phyloP scores from a whole-genome alignment of 2,797 vertebrate genomes.

The Propithecus perrieri region DNA sequence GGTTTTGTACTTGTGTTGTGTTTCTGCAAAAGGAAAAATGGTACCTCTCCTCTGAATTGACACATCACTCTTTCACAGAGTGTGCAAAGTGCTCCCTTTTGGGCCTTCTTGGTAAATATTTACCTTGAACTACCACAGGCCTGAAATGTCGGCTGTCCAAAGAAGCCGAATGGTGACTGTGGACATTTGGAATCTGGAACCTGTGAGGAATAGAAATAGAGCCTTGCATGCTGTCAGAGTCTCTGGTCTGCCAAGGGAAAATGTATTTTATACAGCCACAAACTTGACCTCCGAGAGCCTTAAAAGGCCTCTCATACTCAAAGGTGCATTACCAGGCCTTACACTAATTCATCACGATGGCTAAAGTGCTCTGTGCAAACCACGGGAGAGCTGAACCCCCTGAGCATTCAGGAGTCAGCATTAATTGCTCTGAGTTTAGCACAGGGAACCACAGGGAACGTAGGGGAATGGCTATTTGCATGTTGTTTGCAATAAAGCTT shows the following conservation, averaged over 20 bases:
- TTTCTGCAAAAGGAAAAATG: slow-evolving; percentile 74
- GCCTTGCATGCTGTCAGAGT: slow-evolving; percentile 80
- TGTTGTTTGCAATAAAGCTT: slow-evolving; percentile 82
- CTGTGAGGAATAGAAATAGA: slow-evolving; percentile 81
- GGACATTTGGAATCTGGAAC: slow-evolving; percentile 80
- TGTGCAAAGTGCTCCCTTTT: slow-evolving; percentile 20
- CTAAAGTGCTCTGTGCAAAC: slow-evolving; percentile 93
- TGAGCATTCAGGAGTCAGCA: slow-evolving; percentile 88
- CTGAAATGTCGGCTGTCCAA: slow-evolving; percentile 74
- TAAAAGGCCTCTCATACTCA: slow-evolving; percentile 92
- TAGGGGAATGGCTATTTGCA: slow-evolving; percentile 85
- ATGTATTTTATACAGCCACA: slow-evolving; percentile 88
- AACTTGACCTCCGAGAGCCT: slow-evolving; percentile 88
- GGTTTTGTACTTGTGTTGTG: slow-evolving; percentile 57
- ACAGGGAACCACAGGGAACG: slow-evolving; percentile 83
- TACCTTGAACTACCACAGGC: slow-evolving; percentile 79
- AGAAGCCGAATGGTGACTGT: slow-evolving; percentile 69
- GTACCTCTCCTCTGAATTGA: slow-evolving; percentile 71
- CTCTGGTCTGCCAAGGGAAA: slow-evolving; percentile 84
- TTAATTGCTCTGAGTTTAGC: slow-evolving; percentile 92
- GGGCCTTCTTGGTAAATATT: slow-evolving; percentile 79
- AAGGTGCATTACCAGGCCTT: slow-evolving; percentile 94
- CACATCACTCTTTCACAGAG: slow-evolving; percentile 67
- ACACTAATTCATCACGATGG: slow-evolving; percentile 95
- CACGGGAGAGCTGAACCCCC: slow-evolving; percentile 87